Conservation (phyloP, 2,797 vertebrate species). For the Taenioides sp. region DNA sequence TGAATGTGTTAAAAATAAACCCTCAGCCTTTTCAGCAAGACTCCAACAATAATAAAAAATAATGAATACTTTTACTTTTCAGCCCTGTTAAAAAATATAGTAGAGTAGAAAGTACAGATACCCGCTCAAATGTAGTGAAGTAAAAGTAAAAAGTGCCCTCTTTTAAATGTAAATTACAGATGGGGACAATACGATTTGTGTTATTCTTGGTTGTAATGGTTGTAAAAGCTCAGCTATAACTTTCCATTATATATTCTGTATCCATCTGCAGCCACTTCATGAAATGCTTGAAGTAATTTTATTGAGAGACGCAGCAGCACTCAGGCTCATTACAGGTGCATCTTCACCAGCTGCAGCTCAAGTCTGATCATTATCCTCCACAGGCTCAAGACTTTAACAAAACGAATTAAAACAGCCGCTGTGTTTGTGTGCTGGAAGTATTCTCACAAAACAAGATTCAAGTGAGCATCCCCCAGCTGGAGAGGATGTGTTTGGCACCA, state of each 20-base stretch:
- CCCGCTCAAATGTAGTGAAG: no score
- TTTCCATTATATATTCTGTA: neutral
- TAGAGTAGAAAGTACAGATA: no score
- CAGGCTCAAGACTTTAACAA: neutral
- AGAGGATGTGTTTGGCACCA: neutral
- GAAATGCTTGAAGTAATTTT: neutral
- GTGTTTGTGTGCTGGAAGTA: neutral
- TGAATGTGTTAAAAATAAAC: no score
- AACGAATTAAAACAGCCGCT: neutral
- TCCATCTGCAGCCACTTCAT: neutral
- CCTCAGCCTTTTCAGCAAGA: no score
- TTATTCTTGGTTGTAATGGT: no score
- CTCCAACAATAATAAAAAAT: no score
- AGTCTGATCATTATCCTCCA: neutral
- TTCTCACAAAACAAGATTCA: neutral
- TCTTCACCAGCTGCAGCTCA: slow-evolving; percentile 23
- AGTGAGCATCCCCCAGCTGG: neutral
- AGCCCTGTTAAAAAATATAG: no score
- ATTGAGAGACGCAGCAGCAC: neutral
- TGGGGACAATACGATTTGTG: no score
- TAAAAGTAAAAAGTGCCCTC: no score
- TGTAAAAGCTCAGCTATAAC: neutral
- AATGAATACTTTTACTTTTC: no score
- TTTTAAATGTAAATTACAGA: no score
- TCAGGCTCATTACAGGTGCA: neutral